A percentile compares a stretch with the other conserved stretches of the same genome.
Conservation (phyloP, 2,113 vertebrate species). For the Mus musculus region DNA sequence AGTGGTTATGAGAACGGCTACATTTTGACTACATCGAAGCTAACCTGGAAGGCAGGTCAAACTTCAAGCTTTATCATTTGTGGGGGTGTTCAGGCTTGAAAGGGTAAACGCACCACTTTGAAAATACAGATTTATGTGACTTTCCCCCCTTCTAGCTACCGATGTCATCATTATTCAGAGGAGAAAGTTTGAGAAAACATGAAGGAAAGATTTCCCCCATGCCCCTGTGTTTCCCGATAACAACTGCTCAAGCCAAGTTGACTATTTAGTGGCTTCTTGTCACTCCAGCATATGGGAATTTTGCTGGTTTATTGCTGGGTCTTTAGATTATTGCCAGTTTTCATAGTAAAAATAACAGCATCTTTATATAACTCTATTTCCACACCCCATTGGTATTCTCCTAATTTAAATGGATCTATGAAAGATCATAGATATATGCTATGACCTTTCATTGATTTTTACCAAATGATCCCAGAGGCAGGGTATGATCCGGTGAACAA, state of each 20-base stretch:
- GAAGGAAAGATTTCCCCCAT: not conserved
- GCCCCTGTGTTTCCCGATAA: not conserved
- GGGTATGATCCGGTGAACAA: not conserved
- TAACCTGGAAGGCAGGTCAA: not conserved
- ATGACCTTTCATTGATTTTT: not conserved
- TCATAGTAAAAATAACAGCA: conserved; percentile 14
- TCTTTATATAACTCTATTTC: not conserved
- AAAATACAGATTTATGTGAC: not conserved
- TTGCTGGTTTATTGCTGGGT: not conserved
- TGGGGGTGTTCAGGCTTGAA: not conserved
- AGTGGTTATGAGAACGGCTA: not conserved
- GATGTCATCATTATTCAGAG: not conserved
- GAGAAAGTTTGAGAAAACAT: not conserved
- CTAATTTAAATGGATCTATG: not conserved
- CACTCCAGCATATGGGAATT: not conserved
- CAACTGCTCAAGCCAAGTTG: not conserved
- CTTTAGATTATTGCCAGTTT: conserved; percentile 5
- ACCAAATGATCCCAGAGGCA: not conserved
- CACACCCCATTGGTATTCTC: not conserved
- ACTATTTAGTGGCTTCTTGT: not conserved
- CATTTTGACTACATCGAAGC: not conserved
- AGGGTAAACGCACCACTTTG: not conserved
- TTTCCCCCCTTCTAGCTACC: not conserved
- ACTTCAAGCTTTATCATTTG: not conserved
- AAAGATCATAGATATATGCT: not conserved